These are phyloP conservation scores for Aromia moschata DNA, from an alignment of 2,888 invertebrate species.

Conservation along the genomic window DNA sequence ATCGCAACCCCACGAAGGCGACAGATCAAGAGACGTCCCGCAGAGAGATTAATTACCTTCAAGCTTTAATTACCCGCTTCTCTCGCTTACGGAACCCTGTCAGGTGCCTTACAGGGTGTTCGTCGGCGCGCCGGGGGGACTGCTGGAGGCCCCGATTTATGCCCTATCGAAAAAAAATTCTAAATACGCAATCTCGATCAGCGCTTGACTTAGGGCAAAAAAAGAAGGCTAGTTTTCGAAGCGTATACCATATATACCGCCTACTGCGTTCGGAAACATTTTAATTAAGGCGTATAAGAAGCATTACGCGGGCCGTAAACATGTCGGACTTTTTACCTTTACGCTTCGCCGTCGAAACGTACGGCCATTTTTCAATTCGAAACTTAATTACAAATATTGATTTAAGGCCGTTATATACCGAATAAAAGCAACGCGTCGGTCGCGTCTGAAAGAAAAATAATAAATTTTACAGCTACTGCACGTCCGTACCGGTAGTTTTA, in stretches of 20 bases:
- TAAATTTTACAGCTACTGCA: constrained; percentile 8
- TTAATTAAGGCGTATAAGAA: neutral
- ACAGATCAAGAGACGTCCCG: constrained; percentile 37
- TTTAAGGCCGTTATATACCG: constrained; percentile 8
- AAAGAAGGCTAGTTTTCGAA: neutral
- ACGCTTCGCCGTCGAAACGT: constrained; percentile 2
- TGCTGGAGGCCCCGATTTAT: too few relatives aligned
- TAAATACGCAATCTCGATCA: too few relatives aligned
- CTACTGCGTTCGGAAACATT: neutral
- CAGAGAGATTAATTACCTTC: constrained; percentile 43
- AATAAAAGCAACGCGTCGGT: neutral
- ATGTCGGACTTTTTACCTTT: constrained; percentile 3
- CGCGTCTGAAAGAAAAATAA: neutral
- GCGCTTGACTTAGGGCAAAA: too few relatives aligned
- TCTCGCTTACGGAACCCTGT: constrained; percentile 44
- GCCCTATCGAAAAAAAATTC: too few relatives aligned
- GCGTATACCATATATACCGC: neutral
- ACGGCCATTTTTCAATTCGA: constrained; percentile 18
- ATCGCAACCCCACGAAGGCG: too few relatives aligned
- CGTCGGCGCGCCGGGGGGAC: too few relatives aligned
- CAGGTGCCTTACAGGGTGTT: constrained; percentile 15
- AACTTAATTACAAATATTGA: constrained; percentile 18
- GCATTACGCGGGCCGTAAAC: constrained; percentile 7
- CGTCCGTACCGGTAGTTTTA: constrained; percentile 12
- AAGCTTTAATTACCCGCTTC: constrained; percentile 45